These are phyloP conservation scores for Podarcis siculus DNA, from an alignment of 2,797 vertebrate species.

Conservation along the genomic window DNA sequence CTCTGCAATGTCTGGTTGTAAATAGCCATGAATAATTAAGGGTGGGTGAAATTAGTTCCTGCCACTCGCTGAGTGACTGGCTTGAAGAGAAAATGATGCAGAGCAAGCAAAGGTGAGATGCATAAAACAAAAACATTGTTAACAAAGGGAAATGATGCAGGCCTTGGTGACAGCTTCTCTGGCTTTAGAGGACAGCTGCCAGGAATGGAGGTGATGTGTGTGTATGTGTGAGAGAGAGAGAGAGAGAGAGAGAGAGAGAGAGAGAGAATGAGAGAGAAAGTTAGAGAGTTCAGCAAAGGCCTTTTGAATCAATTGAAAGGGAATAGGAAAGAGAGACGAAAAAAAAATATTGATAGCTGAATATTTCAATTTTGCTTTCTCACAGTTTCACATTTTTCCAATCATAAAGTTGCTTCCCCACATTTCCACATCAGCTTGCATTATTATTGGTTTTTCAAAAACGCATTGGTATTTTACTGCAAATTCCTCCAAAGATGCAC, in stretches of 20 bases:
- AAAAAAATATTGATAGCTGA: too few relatives aligned
- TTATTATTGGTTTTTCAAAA: too few relatives aligned
- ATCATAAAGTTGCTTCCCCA: too few relatives aligned
- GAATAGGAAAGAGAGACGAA: neutral
- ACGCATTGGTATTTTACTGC: too few relatives aligned
- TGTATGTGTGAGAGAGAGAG: neutral
- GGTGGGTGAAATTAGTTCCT: conserved; percentile 22
- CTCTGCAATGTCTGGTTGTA: conserved; percentile 1
- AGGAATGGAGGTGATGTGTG: neutral
- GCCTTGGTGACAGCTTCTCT: neutral
- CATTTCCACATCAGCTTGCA: too few relatives aligned
- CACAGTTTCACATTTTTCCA: too few relatives aligned
- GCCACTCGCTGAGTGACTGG: neutral
- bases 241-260: too few relatives aligned
- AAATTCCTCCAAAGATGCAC: too few relatives aligned
- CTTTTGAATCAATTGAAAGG: neutral
- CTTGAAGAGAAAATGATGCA: conserved; percentile 15
- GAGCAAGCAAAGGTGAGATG: neutral
- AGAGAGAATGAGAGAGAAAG: too few relatives aligned
- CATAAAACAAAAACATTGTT: conserved; percentile 4
- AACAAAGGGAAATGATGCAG: neutral
- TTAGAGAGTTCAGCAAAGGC: neutral
- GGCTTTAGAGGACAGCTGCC: neutral
- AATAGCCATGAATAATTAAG: conserved; percentile 33
- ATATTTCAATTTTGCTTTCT: too few relatives aligned